A percentile compares a stretch with the other conserved stretches of the same genome.
These are phyloP conservation scores for Spea bombifrons DNA, from an alignment of 2,113 vertebrate genomes.

Conservation along the genomic window DNA sequence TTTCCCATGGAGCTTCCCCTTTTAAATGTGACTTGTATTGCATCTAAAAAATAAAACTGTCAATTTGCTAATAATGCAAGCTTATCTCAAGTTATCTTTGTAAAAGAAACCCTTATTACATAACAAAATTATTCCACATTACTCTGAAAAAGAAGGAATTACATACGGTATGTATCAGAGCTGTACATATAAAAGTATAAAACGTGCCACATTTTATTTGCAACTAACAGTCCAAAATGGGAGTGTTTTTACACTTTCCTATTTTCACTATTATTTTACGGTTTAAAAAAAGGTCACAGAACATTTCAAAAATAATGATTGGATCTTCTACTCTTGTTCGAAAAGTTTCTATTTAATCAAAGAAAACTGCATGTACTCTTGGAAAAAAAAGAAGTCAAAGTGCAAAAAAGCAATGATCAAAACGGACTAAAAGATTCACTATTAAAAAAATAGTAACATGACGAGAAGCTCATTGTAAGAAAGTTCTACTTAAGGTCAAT, in stretches of 20 bases:
- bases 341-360: not conserved
- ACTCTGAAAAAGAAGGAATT: too few species aligned
- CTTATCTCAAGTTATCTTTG: too few species aligned
- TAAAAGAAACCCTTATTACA: too few species aligned
- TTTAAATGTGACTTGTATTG: too few species aligned
- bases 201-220: not conserved
- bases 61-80: too few species aligned
- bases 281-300: not conserved
- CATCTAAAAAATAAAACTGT: too few species aligned
- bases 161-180: too few species aligned
- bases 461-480: not conserved
- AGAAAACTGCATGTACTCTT: not conserved
- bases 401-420: constrained; percentile 1
- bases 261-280: not conserved
- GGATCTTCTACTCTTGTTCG: not conserved
- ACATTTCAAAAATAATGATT: constrained; percentile 1
- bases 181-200: not conserved
- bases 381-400: not conserved
- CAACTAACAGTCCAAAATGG: not conserved
- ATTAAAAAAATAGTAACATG: not conserved
- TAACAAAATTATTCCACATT: too few species aligned
- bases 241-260: not conserved
- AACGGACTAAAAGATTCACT: not conserved
- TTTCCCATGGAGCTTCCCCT: too few species aligned
- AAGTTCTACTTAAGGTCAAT: not conserved